phyloP scores from a whole-genome alignment of 1,140 invertebrate species.

The Venturia canescens region DNA sequence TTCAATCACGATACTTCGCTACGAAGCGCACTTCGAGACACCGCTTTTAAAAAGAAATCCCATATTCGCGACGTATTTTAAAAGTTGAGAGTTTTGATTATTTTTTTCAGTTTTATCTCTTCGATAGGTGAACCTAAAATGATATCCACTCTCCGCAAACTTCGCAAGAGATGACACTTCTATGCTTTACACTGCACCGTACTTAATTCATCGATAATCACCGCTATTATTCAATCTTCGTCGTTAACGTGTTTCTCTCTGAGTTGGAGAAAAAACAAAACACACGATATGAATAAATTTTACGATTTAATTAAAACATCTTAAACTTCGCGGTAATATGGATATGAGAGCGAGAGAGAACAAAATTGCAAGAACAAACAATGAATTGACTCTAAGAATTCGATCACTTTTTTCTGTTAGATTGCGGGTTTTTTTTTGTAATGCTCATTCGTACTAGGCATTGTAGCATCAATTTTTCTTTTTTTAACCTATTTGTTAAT shows the following conservation, averaged over 20 bases:
- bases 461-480: no score
- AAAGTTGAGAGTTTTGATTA: no score
- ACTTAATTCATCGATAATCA: constrained; percentile 44
- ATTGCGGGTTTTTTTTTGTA: background rate
- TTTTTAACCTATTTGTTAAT: no score
- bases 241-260: background rate
- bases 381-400: background rate
- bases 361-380: background rate
- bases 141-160: constrained; percentile 10
- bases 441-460: no score
- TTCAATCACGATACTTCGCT: background rate
- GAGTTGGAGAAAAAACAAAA: background rate
- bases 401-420: background rate
- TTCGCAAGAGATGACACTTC: background rate
- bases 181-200: background rate
- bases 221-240: constrained; percentile 36
- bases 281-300: background rate
- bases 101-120: constrained; percentile 4
- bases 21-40: background rate
- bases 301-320: constrained; percentile 6
- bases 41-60: background rate
- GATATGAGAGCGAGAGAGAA: background rate
- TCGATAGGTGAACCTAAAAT: background rate
- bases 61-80: background rate
- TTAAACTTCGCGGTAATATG: background rate